Evolutionary conservation across 2,888 invertebrate genomes (phyloP).

Genomic region (Dryocosmus kuriphilus): DNA sequence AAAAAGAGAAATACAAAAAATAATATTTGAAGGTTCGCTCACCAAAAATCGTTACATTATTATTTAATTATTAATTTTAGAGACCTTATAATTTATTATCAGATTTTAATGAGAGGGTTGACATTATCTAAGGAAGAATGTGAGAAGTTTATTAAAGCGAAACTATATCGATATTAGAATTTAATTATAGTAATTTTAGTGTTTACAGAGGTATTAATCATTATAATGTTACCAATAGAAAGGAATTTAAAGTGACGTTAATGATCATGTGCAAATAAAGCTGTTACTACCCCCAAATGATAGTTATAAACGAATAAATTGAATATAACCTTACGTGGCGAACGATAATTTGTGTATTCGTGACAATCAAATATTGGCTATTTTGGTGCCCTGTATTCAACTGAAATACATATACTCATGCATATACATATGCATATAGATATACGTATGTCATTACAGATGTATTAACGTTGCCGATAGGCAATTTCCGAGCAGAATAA

Average conservation of each 20-base stretch:
- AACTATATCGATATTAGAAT: background rate
- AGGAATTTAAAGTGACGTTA: background rate
- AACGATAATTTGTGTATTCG: conserved; percentile 31
- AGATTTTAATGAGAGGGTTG: background rate
- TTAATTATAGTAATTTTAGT: background rate
- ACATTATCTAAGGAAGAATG: background rate
- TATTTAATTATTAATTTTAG: background rate
- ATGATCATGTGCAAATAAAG: conserved; percentile 21
- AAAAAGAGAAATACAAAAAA: no score
- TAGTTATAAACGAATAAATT: conserved; percentile 22
- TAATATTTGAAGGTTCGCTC: no score
- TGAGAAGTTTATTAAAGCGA: background rate
- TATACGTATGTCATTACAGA: background rate
- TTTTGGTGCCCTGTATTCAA: background rate
- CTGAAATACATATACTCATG: background rate
- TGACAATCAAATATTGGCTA: conserved; percentile 36
- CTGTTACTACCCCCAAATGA: background rate
- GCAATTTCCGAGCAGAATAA: conserved; percentile 22
- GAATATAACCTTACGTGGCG: conserved; percentile 15
- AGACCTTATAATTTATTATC: background rate
- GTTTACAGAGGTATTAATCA: background rate
- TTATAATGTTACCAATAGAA: background rate
- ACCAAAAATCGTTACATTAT: background rate
- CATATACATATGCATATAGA: background rate
- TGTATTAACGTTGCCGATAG: conserved; percentile 12